Base-by-base conservation (phyloP, 2,888 invertebrate genomes). In the Mimumesa dahlbomi region DNA sequence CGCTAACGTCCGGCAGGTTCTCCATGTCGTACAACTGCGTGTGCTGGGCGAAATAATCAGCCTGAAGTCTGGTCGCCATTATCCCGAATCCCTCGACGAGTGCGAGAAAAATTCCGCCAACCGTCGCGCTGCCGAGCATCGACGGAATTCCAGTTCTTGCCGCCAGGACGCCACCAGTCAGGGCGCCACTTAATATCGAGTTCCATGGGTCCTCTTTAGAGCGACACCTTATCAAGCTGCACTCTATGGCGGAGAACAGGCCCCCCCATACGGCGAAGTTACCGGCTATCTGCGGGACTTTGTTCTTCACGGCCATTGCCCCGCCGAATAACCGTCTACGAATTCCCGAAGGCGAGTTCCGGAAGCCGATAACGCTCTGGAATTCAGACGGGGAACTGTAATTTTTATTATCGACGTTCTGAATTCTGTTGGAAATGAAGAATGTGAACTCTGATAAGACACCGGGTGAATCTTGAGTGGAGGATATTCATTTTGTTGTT, bases 181-280 rank as follows among this genome's bases (percentile, higher is more conserved):
- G 92, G 9, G 97, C 97, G 0, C 98, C 98, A 89, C 96, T 96
- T 85, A 95, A 94, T 18, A 97, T 96, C 0, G 96, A 95, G 88
- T 96, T 98, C 96, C 97, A 97, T 0, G 98, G 98, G 87, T 98
- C 98, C 90, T 98, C 98, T 88, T 97, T 98, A 90, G 96, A 95
- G 63, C 98, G 91, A 75, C 96, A 90, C 85, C 96, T 95, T 18
- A 97, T 97, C 81, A 99, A 90, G 14, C 96, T 93, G 89, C 99
- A 99, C 90, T 99, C 98, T 81, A 98, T 97, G 48, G 97, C 96
- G 49, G 98, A 97, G 89, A 98, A 99, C 92, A 97, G 94, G 48
- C 97, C 97, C 75, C 98, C 98, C 98, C 98, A 99, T 0, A 98
- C 95, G 2, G 98, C 98, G 91, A 99, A 99, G 89, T 96, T 98